A percentile compares a stretch with the other conserved stretches of the same genome.
These are phyloP conservation scores for Oenanthe oenanthe DNA, from an alignment of 2,113 vertebrate genomes.

Conservation along the genomic window DNA sequence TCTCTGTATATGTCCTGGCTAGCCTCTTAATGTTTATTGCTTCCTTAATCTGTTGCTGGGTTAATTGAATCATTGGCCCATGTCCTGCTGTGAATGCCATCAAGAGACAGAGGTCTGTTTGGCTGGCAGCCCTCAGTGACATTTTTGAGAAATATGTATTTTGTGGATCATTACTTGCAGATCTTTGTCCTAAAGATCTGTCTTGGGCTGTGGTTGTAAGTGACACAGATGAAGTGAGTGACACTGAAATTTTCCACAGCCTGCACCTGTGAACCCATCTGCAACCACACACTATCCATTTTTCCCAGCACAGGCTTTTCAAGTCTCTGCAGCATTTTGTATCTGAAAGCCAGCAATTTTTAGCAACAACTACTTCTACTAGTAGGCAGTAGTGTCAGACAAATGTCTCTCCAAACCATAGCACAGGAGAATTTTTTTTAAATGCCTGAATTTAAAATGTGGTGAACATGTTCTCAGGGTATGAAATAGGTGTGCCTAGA, in stretches of 20 bases:
- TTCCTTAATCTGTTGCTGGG: background rate
- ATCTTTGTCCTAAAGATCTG: background rate
- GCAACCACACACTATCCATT: background rate
- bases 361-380: background rate
- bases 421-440: background rate
- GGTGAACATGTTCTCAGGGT: background rate
- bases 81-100: background rate
- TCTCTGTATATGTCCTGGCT: background rate
- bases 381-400: background rate
- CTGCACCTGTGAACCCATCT: background rate
- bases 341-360: background rate
- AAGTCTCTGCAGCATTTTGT: background rate
- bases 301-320: background rate
- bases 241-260: background rate
- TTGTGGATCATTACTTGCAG: background rate
- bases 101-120: background rate
- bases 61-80: background rate
- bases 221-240: background rate
- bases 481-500: background rate
- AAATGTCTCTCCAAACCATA: background rate
- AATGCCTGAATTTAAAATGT: background rate
- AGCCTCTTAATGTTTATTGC: background rate
- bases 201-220: background rate
- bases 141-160: background rate
- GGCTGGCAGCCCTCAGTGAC: background rate